Conservation (phyloP, 2,888 invertebrate genomes). For the Sminthurinus aureus region DNA sequence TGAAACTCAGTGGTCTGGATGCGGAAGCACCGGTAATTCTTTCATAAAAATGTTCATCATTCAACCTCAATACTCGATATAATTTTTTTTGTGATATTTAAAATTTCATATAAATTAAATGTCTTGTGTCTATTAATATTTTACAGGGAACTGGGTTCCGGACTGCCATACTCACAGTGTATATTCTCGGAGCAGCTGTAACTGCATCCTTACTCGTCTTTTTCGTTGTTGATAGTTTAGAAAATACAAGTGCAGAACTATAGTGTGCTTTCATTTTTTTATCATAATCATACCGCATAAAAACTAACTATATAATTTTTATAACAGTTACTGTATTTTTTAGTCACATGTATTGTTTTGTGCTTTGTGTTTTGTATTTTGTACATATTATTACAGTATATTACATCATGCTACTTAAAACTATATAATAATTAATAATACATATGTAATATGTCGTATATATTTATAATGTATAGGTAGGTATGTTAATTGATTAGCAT, state of each 20-base stretch:
- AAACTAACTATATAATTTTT: too few species aligned
- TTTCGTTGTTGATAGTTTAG: constrained; percentile 21
- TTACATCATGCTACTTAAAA: too few species aligned
- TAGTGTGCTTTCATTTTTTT: too few species aligned
- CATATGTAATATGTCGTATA: too few species aligned
- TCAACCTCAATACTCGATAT: not conserved
- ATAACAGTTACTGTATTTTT: too few species aligned
- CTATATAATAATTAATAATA: too few species aligned
- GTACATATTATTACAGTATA: too few species aligned
- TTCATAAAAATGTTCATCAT: not conserved
- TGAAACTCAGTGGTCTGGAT: constrained; percentile 54
- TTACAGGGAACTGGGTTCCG: constrained; percentile 80
- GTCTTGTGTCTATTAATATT: constrained; percentile 58
- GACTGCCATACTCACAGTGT: constrained; percentile 79
- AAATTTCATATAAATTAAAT: not conserved
- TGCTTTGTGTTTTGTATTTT: too few species aligned
- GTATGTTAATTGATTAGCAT: too few species aligned
- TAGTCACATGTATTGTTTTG: too few species aligned
- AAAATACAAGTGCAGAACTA: not conserved
- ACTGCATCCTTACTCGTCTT: constrained; percentile 24
- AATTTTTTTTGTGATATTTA: not conserved
- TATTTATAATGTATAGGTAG: too few species aligned
- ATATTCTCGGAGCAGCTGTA: constrained; percentile 75
- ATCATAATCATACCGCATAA: too few species aligned
- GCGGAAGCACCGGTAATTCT: constrained; percentile 57